Evolutionary conservation across 2,797 vertebrate species (phyloP), one percentile per base, ranked within the genome.

Genomic region (Crax fasciolata): DNA sequence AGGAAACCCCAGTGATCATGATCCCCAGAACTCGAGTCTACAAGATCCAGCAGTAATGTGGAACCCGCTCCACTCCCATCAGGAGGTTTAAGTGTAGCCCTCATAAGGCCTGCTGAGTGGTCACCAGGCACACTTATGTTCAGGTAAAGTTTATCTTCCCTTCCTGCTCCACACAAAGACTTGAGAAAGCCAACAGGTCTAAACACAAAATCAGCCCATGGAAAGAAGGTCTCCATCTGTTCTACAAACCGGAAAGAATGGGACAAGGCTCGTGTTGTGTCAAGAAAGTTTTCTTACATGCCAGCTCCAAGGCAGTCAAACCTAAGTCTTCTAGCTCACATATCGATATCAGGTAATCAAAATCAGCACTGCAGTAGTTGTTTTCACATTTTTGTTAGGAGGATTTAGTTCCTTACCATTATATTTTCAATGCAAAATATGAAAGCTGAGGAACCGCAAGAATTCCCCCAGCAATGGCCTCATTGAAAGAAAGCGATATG

Each of bases 61-160:
- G 17, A 11, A 70, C 14, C 57, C n/a, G 78, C 23, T 81, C 41
- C 30, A 81, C 23, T 81, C 41, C 30, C 20, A 44, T 25, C 5
- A 2, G 12, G 35, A 5, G 35, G 4, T 11, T 20, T 21, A 32
- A 43, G 30, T 8, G 11, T 10, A 78, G 8, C 24, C 48, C 16
- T 57, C n/a, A 23, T 0, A 0, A 16, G 12, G 28, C 10, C 55
- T 25, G 8, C 8, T 10, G 66, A 61, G 23, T 3, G 13, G n/a
- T 8, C 5, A 20, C 23, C 9, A 62, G 19, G 17, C 32, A 30
- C 6, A 5, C 4, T 32, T 7, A 19, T 10, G 19, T 32, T 20
- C 15, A 55, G 13, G 30, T 55, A 57, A 67, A 80, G 9, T 15
- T 46, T 6, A 13, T n/a, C 46, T 70, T 84, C 19, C 23, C 63